Evolutionary conservation across 2,888 invertebrate species (phyloP).

Genomic region (Xylota sylvarum): DNA sequence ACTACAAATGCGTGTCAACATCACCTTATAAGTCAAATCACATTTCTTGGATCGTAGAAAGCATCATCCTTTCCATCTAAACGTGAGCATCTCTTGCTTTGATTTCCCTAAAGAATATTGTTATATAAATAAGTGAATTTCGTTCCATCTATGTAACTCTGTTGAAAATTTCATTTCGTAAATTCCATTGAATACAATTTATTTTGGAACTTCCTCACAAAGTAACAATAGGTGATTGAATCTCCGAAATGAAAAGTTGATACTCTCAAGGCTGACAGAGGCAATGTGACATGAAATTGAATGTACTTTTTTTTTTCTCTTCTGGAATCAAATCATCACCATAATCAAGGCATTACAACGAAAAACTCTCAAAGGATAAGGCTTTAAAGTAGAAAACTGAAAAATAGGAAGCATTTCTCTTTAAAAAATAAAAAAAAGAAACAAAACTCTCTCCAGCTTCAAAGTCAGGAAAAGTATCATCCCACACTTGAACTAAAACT

Average conservation of each 20-base stretch:
- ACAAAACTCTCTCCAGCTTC: too few species aligned
- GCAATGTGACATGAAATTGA: conserved; percentile 54
- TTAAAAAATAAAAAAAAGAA: conserved; percentile 3
- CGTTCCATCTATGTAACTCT: neutral
- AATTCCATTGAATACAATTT: conserved; percentile 1
- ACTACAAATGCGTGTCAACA: neutral
- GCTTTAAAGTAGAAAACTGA: neutral
- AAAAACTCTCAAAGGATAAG: conserved; percentile 28
- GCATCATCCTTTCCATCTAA: conserved; percentile 19
- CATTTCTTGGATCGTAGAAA: neutral
- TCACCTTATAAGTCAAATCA: conserved; percentile 30
- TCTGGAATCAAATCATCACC: conserved; percentile 31
- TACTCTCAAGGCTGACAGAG: conserved; percentile 33
- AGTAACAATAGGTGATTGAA: conserved; percentile 23
- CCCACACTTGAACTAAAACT: conserved; percentile 5
- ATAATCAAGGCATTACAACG: conserved; percentile 17
- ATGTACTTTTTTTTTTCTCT: conserved; percentile 14
- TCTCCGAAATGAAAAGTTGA: conserved; percentile 37
- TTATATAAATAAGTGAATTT: neutral
- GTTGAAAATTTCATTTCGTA: neutral
- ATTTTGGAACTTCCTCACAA: neutral
- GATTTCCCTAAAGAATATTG: conserved; percentile 52
- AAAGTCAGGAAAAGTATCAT: neutral
- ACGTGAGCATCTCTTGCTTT: conserved; percentile 23
- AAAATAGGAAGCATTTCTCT: neutral